A percentile compares a stretch with the other conserved stretches of the same genome.
Evolutionary conservation across 2,888 invertebrate species (phyloP).

Genomic region (Microctonus hyperodae): DNA sequence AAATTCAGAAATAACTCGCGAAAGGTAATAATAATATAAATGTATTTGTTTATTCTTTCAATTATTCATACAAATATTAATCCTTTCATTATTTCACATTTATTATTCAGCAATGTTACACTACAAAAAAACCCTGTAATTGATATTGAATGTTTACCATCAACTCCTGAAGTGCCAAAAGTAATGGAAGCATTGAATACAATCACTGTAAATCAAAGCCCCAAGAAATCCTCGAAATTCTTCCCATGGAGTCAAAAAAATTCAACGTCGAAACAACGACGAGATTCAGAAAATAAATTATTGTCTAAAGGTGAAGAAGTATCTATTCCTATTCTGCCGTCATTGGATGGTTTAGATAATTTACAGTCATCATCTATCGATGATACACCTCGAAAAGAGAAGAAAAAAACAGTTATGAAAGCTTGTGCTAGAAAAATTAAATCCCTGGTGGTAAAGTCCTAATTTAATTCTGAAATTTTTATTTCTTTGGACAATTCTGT

Average conservation of each 20-base stretch:
- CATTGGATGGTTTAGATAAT: constrained; percentile 38
- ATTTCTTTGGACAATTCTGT: constrained; percentile 1
- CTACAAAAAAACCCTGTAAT: not conserved
- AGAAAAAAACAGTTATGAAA: constrained; percentile 42
- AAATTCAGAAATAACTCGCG: too few relatives aligned
- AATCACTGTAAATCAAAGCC: not conserved
- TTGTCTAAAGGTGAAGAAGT: constrained; percentile 31
- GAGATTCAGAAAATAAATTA: constrained; percentile 30
- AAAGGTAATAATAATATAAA: not conserved
- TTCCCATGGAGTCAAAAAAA: constrained; percentile 36
- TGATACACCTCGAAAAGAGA: constrained; percentile 36
- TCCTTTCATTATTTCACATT: not conserved
- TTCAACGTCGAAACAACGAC: constrained; percentile 4
- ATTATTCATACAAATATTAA: not conserved
- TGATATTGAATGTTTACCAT: not conserved
- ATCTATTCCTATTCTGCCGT: constrained; percentile 42
- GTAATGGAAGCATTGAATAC: not conserved
- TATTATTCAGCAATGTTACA: too few relatives aligned
- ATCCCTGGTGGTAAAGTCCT: constrained; percentile 29
- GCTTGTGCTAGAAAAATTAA: constrained; percentile 45
- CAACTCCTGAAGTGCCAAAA: not conserved
- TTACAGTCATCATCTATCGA: constrained; percentile 24
- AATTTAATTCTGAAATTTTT: not conserved
- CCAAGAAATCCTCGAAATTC: constrained; percentile 31
- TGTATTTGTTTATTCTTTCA: not conserved